Base-by-base conservation (phyloP, 2,113 vertebrate genomes). In the Fulica atra region DNA sequence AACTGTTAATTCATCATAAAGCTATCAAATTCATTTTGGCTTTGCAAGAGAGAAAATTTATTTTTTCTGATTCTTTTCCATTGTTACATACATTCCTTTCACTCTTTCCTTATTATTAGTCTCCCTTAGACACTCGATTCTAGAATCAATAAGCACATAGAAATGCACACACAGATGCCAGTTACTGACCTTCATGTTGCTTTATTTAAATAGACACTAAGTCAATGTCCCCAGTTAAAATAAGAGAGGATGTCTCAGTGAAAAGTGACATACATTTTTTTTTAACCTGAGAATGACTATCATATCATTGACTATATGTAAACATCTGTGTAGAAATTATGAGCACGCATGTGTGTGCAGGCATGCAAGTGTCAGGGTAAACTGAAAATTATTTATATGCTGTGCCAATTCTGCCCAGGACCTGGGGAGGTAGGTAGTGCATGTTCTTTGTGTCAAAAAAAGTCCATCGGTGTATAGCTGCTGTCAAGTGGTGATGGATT, bases 381-480 rank as follows among this genome's bases (percentile, higher is more conserved):
- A 13, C 24, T 42, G 50, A 73, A 31, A 69, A 59, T 24, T 64
- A 38, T 15, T 0, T 1, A 9, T 35, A 10, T 25, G 29, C 42
- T 40, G 23, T 73, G 48, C 35, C 33, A 48, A 38, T 5, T 4
- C 28, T 68, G 48, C 36, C 18, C 51, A 36, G 42, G 35, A 35
- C 18, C 17, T 53, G 6, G 1, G 5, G 26, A 66, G 14, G 20
- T 60, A 4, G 0, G 1, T 53, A 53, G 29, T 33, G 21, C 48
- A 31, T 20, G 16, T 48, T 18, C 13, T 63, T 46, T 66, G 17
- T 46, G 19, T n/a, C 54, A n/a, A 60, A 70, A 85, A 31, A 38
- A 57, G 26, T 53, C 61, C 28, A 3, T 17, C n/a, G 26, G 26
- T 60, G 11, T 12, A 16, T 31, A 69, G 13, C 28, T 82, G 46